Percentiles rank a stretch among this genome's conserved stretches.
phyloP scores from a whole-genome alignment of 2,113 vertebrate species.

The Syngnathus floridae region DNA sequence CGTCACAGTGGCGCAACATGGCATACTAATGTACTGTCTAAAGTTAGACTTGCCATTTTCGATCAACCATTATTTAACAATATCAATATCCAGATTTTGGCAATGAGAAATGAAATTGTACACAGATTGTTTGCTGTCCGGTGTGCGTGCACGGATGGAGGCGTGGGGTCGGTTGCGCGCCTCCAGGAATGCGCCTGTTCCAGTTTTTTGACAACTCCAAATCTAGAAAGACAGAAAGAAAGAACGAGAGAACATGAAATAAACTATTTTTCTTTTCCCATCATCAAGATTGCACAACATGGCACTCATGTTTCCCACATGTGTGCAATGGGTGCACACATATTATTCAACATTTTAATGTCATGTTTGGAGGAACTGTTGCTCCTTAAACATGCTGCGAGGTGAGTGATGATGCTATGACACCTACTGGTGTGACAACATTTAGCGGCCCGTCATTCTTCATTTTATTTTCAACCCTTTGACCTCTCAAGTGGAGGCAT shows the following conservation, averaged over 20 bases:
- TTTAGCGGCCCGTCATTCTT: no score
- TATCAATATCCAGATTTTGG: neutral
- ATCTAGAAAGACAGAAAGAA: neutral
- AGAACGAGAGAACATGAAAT: neutral
- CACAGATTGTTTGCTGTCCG: neutral
- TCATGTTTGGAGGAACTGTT: neutral
- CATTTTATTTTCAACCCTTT: no score
- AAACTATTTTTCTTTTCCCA: neutral
- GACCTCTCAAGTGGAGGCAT: no score
- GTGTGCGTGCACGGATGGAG: conserved; percentile 8
- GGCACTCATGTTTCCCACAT: no score
- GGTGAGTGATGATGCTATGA: conserved; percentile 19
- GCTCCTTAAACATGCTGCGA: neutral
- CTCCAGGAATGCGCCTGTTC: conserved; percentile 47
- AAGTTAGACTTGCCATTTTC: neutral
- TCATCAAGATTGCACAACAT: neutral
- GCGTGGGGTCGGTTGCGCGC: conserved; percentile 33
- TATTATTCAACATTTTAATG: neutral
- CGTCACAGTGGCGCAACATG: neutral
- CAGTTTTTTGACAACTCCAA: conserved; percentile 14
- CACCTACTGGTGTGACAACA: conserved; percentile 37
- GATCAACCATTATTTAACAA: neutral
- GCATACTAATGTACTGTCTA: neutral
- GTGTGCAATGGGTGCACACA: neutral
- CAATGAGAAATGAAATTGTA: neutral